These are phyloP conservation scores for Oreotragus oreotragus DNA, from an alignment of 2,113 vertebrate genomes.

Conservation along the genomic window DNA sequence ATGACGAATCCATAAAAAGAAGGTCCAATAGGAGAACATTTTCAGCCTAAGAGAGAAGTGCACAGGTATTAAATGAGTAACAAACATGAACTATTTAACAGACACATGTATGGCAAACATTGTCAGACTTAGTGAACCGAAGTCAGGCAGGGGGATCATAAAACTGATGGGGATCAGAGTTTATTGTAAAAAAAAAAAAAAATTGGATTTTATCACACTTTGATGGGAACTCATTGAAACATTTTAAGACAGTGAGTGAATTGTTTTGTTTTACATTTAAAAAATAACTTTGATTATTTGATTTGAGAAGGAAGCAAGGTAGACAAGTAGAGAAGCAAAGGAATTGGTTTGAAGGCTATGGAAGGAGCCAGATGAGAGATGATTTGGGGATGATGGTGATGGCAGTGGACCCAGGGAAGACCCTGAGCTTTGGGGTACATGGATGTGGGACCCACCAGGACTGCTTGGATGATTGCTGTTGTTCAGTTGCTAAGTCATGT, in stretches of 20 bases:
- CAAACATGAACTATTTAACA: neutral
- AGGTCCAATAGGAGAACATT: neutral
- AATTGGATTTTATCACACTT: neutral
- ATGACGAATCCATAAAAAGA: neutral
- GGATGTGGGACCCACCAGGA: rapidly evolving
- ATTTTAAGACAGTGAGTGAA: neutral
- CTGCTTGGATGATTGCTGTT: neutral
- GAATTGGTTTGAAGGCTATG: rapidly evolving
- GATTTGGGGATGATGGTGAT: rapidly evolving
- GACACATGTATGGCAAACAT: neutral
- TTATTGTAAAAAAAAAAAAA: rapidly evolving
- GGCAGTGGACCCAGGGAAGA: neutral
- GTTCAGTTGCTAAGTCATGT: neutral
- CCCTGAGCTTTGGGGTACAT: rapidly evolving
- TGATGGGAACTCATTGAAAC: neutral
- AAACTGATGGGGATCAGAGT: neutral
- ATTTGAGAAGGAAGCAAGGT: neutral
- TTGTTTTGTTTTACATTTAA: neutral
- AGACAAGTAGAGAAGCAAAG: neutral
- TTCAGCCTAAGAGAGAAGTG: neutral
- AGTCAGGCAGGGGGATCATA: rapidly evolving
- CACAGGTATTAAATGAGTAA: neutral
- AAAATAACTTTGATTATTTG: neutral
- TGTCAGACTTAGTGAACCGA: neutral
- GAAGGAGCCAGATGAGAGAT: too few species aligned